Evolutionary conservation across 1,140 invertebrate genomes (phyloP).

Genomic region (Schlechtendalia chinensis): DNA sequence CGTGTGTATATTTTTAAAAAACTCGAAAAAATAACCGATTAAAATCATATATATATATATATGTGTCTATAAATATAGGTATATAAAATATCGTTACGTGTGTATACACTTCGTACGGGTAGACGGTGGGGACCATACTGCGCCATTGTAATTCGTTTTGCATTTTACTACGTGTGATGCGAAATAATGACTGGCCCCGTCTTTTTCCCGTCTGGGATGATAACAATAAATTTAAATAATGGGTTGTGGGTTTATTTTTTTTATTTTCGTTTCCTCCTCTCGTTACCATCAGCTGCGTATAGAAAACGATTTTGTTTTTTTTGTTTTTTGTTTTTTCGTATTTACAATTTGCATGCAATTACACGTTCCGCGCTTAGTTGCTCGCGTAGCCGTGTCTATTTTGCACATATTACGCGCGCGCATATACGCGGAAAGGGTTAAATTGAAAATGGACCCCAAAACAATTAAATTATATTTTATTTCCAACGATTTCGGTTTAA

Average conservation of each 20-base stretch:
- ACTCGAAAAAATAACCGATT: constrained; percentile 9
- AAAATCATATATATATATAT: constrained; percentile 13
- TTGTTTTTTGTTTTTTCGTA: too few relatives aligned
- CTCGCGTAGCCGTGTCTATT: not conserved
- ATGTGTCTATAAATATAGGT: too few relatives aligned
- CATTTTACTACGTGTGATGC: constrained; percentile 49
- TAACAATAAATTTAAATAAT: constrained; percentile 47
- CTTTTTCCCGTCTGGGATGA: constrained; percentile 40
- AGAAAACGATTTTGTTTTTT: constrained; percentile 43
- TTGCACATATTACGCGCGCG: not conserved
- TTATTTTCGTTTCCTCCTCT: constrained; percentile 3
- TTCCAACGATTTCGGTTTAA: not conserved
- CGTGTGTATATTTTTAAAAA: not conserved
- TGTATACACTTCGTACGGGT: not conserved
- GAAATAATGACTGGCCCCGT: constrained; percentile 42
- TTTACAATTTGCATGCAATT: constrained; percentile 33
- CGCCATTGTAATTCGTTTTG: constrained; percentile 38
- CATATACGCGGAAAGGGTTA: not conserved
- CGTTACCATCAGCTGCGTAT: constrained; percentile 40
- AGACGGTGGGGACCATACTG: not conserved
- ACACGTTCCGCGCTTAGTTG: too few relatives aligned
- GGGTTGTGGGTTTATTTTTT: constrained; percentile 28
- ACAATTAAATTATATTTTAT: constrained; percentile 39
- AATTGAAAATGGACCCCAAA: constrained; percentile 34
- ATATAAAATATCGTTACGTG: not conserved